Evolutionary conservation across 2,797 vertebrate genomes (phyloP), one percentile per base, ranked within the genome.

Genomic region (Muscicapa striata): DNA sequence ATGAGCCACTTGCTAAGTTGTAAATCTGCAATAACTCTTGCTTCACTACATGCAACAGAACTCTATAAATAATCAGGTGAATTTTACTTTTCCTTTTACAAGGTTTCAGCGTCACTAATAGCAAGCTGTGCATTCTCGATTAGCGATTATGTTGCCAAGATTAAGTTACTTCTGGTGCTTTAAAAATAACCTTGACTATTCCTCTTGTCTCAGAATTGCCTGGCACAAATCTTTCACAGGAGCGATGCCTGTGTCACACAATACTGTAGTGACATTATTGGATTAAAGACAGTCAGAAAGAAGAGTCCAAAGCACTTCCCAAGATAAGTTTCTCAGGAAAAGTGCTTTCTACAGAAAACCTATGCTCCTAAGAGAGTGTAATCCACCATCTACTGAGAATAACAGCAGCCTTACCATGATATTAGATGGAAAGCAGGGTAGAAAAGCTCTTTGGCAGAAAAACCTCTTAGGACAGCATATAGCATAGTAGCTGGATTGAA

Each of bases 151-250:
- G 62, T 72, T 83, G 51, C 72, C 6, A 8, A 2, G 38, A 95
- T 95, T 90, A 94, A 93, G 79, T 94, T 96, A 55, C 93, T 93
- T 81, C 73, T 93, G 63, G 29, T 87, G 86, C 66, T 96, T 93
- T 94, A 87, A 95, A 95, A 96, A 95, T 95, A 95, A 89, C 89
- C 86, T 81, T 82, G 86, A 72, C 68, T 76, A 15, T 59, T 91
- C 43, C 49, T 85, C 81, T 80, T 73, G 77, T 73, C 63, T 91
- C 80, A 41, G 67, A 89, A 90, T 34, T 80, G 89, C 83, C 72
- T 85, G 94, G 73, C 80, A 93, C 83, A 58, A 78, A 81, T 92
- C 83, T 83, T 59, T 89, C 62, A 57, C 48, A 54, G 74, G 75
- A 58, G 78, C 0, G 1, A 24, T 14, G 82, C 66, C 64, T 54